Evolutionary conservation across 2,113 vertebrate genomes (phyloP), one percentile per base, ranked within the genome.

Genomic region (Oenanthe oenanthe): DNA sequence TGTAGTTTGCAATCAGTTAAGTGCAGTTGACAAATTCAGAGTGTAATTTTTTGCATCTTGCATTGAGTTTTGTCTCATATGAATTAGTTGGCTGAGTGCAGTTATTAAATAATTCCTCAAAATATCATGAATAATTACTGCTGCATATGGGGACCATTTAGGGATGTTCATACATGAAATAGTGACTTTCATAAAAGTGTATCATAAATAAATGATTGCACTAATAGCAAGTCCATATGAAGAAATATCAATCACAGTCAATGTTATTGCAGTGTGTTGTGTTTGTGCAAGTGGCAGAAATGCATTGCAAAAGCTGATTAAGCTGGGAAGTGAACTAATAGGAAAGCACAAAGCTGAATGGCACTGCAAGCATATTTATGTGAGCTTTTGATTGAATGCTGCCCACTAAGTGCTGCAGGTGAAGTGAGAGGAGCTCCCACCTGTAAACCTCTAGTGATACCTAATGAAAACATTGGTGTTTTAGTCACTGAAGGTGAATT

Each of bases 221-320:
- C 91, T 84, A 89, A 91, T 91, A 90, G 57, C 50, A 86, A 95
- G 68, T 50, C 60, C 51, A 47, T 40, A 73, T 81, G 75, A 94
- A 88, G 36, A 65, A 88, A 76, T 62, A 78, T 81, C 53, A 50
- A 54, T 91, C 89, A 32, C 17, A 21, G 60, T 88, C 92, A 73
- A 57, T 67, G 58, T 94, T 20, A 32, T 63, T 96, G 28, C 25
- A 62, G 10, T 73, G 43, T 91, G 70, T 78, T 79, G 31, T 80
- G 36, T 58, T 94, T 61, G 72, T 89, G 76, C 93, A 96, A 96
- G 71, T 96, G 89, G 91, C 95, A 97, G 67, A 88, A 95, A 38
- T 92, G 54, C 86, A 88, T 97, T 96, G 94, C 24, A 89, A 93
- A 96, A 94, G 85, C 89, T 96, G 85, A 97, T 97, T 97, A 93